Base-by-base conservation (phyloP, 2,888 invertebrate species). In the Agapetus fuscipes region DNA sequence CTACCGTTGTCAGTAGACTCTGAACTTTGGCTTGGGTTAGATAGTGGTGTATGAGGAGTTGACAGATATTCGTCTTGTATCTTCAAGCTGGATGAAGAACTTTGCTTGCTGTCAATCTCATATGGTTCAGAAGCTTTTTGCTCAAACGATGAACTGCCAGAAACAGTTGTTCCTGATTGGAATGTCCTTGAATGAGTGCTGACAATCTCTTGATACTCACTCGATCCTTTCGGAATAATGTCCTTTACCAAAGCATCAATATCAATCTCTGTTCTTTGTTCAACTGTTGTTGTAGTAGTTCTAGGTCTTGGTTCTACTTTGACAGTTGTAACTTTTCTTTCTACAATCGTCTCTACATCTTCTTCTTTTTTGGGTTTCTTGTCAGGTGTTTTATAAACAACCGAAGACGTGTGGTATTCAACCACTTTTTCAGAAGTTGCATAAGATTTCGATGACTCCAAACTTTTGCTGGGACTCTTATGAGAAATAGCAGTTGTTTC, bases 1-100 rank as follows among this genome's bases (percentile, higher is more conserved):
- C 70, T 61, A 9, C 78, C 78, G 55, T 78, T 76, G 49, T 79
- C 76, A 13, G 76, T 74, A 37, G 77, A 76, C 44, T 78, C 66
- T 3, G 78, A 78, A 52, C 76, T 76, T 56, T 75, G 74, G 52
- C 77, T 78, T 1, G 78, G 78, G 28, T 67, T 69, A 12, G 77
- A 77, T 41, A 72, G 65, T 17, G 77, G 78, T 17, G 76, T 75
- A 48, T 74, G 74, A 3, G 74, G 74, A 2, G 76, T 73, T 7
- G 72, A 69, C 37, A 66, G 52, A 51, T 68, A 61, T 30, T 68
- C 66, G 45, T 68, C 54, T 49, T 47, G 51, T 45, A 48, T 66
- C 76, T 76, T 68, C 35, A 71, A 56, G 49, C 70, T 71, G 30
- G 72, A 70, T 9, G 74, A 72, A 11, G 76, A 76, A 52, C 77